Evolutionary conservation across 2,888 invertebrate species (phyloP).

Genomic region (Drosophila nr. medialis): DNA sequence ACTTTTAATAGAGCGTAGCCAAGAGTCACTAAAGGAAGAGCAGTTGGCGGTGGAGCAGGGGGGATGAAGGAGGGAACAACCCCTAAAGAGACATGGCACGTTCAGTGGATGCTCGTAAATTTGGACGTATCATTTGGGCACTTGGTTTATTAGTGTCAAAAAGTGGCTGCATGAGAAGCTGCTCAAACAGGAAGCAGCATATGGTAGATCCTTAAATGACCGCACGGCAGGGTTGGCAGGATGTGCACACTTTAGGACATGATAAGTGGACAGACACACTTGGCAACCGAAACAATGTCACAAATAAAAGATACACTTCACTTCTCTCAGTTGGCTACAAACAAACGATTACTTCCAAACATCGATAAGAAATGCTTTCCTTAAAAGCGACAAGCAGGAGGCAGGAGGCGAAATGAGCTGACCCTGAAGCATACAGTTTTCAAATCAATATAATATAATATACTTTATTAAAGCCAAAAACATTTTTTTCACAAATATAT

Average conservation of each 20-base stretch:
- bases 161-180: constrained; percentile 21
- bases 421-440: not conserved
- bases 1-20: constrained; percentile 53
- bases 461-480: not conserved
- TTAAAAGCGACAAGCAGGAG: not conserved
- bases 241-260: constrained; percentile 34
- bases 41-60: not conserved
- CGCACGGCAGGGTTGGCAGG: constrained; percentile 25
- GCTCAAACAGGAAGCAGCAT: constrained; percentile 23
- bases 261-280: constrained; percentile 25
- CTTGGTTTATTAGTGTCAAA: constrained; percentile 52
- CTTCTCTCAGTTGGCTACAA: not conserved
- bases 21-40: not conserved
- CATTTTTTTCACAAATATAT: not conserved
- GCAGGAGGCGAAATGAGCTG: not conserved
- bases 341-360: not conserved
- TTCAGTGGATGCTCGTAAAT: constrained; percentile 47
- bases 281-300: constrained; percentile 4
- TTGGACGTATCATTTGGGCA: constrained; percentile 32
- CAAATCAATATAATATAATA: not conserved
- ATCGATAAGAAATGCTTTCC: not conserved
- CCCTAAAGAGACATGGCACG: constrained; percentile 41
- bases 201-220: constrained; percentile 46
- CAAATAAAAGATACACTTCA: not conserved
- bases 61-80: constrained; percentile 3